Evolutionary conservation across 1,140 invertebrate genomes (phyloP).

Genomic region (Oedothorax gibbosus): DNA sequence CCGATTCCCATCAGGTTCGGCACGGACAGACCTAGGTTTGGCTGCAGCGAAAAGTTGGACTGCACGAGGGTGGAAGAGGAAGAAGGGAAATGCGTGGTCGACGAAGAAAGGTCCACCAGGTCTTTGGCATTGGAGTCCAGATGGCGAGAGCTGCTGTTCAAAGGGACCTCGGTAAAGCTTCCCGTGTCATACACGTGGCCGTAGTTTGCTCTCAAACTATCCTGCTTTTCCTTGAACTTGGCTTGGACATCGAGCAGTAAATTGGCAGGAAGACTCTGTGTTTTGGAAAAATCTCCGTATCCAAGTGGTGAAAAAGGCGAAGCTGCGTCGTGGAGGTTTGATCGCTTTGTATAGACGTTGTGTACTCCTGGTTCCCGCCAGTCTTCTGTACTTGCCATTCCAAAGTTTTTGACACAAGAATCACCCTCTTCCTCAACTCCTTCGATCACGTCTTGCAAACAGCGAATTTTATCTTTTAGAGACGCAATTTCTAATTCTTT

Average conservation of each 20-base stretch:
- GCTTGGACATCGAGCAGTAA: conserved; percentile 7
- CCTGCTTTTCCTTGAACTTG: conserved; percentile 37
- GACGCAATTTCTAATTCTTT: conserved; percentile 50
- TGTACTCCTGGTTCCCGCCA: conserved; percentile 51
- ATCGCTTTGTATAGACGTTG: conserved; percentile 38
- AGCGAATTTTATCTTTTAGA: conserved; percentile 46
- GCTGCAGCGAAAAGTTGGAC: conserved; percentile 17
- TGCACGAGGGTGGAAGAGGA: conserved; percentile 49
- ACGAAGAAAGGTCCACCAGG: conserved; percentile 21
- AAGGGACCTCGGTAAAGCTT: conserved; percentile 45
- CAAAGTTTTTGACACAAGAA: conserved; percentile 55
- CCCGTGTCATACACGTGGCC: conserved; percentile 31
- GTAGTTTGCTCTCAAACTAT: conserved; percentile 2
- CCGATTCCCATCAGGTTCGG: conserved; percentile 27
- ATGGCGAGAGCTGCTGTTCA: conserved; percentile 34
- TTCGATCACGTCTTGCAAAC: conserved; percentile 18
- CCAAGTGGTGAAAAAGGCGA: conserved; percentile 51
- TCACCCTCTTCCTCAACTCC: neutral
- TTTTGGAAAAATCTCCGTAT: conserved; percentile 54
- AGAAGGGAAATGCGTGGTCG: neutral
- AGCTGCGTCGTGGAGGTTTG: conserved; percentile 27
- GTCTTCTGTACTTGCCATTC: conserved; percentile 54
- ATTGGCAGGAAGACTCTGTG: conserved; percentile 57
- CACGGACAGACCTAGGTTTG: conserved; percentile 28
- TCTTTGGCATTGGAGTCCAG: conserved; percentile 5